Base-by-base conservation (phyloP, 2,113 vertebrate species). In the Talpa occidentalis region DNA sequence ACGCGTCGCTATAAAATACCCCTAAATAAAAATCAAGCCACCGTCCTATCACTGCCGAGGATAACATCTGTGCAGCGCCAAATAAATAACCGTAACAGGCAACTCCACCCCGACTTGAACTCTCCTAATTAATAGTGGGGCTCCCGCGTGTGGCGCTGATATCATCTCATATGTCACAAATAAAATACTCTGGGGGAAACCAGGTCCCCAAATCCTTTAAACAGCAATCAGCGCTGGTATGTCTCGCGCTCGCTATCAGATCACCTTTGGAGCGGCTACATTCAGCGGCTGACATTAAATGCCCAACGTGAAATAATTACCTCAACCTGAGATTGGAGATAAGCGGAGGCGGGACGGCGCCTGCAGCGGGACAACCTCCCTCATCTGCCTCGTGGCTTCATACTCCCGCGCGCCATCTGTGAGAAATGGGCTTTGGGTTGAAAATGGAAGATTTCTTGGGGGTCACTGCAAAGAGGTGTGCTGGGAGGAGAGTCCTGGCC, bases 61-160 rank as follows among this genome's bases (percentile, higher is more conserved):
- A 15, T 40, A 24, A 69, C 2, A 12, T 35, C 28, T 6, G 6
- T 35, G 35, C 69, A 32, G 47, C 28, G 32, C 40, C 77, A 24
- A 40, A 47, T 54, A 30, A 66, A 32, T 32, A 10, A 35, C 16
- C 28, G 1, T 56, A 5, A 7, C 11, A 47, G 37, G 6, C 3
- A 47, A 32, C 12, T 15, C 3, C 21, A 35, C 30, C 11, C 16
- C 21, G 9, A 0, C 26, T 37, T 21, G 12, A 86, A 42, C 21
- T 30, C 10, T 26, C 26, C 9, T 9, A 12, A 49, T 84, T 62
- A 60, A 73, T 69, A 59, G 78, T 2, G 21, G 3, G 24, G 15
- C 26, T 28, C 44, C 6, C 0, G 0, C 3, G 1, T 66, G 26
- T 30, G 28, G 26, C 17, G 16, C 11, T 28, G 14, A 44, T 44